Conservation (phyloP, 2,888 invertebrate genomes). For the Tigriopus californicus region DNA sequence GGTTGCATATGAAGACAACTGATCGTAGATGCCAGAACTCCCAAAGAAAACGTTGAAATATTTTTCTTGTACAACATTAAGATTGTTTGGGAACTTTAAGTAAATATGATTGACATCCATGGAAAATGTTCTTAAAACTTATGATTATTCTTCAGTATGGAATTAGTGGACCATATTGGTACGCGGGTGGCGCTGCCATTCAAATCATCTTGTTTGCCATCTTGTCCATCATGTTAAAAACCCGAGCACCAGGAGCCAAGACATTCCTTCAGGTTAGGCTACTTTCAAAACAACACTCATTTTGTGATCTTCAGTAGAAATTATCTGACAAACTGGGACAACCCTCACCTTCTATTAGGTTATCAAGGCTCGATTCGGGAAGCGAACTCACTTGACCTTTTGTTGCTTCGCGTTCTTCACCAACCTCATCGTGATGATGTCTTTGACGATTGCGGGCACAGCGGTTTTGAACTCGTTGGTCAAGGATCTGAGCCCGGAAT, state of each 20-base stretch:
- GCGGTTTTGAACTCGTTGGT: constrained; percentile 15
- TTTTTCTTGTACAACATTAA: too few species aligned
- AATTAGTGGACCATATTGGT: constrained; percentile 21
- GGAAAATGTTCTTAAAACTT: too few species aligned
- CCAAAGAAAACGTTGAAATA: too few species aligned
- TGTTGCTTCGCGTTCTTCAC: constrained; percentile 26
- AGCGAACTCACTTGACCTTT: constrained; percentile 25
- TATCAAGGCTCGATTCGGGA: constrained; percentile 26
- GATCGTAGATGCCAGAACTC: too few species aligned
- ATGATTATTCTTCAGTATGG: constrained; percentile 17
- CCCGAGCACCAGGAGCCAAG: constrained; percentile 28
- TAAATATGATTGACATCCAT: too few species aligned
- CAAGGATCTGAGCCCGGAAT: constrained; percentile 23
- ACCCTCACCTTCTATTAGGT: constrained; percentile 17
- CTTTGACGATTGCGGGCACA: constrained; percentile 22
- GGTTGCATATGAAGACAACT: too few species aligned
- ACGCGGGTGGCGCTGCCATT: constrained; percentile 24
- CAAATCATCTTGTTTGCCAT: constrained; percentile 25
- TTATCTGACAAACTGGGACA: neutral
- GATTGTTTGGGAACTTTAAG: too few species aligned
- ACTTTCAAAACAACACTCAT: neutral
- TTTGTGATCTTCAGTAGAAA: constrained; percentile 14
- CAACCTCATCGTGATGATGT: constrained; percentile 27
- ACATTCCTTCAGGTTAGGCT: constrained; percentile 25
- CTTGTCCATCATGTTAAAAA: constrained; percentile 27